These are phyloP conservation scores for Bombyx mandarina DNA, from an alignment of 1,140 invertebrate species.

Conservation along the genomic window DNA sequence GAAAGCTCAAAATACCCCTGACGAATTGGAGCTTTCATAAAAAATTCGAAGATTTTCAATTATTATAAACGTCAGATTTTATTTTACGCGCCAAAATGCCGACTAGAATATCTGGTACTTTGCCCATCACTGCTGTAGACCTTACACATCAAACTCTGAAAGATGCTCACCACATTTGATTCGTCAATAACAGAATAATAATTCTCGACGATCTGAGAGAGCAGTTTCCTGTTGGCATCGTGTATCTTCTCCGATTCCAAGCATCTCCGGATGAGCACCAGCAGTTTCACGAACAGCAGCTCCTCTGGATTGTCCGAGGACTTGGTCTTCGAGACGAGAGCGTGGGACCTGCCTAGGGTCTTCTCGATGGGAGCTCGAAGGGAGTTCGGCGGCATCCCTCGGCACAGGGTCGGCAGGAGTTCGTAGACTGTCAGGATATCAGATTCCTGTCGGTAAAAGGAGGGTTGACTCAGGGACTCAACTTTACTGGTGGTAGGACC, in stretches of 20 bases:
- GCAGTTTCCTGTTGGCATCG: conserved; percentile 68
- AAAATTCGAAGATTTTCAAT: too few species aligned
- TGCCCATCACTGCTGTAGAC: too few species aligned
- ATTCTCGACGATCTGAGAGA: conserved; percentile 64
- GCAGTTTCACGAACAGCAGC: conserved; percentile 33
- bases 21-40: too few species aligned
- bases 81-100: too few species aligned
- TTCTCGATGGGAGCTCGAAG: conserved; percentile 34
- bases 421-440: conserved; percentile 45
- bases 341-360: conserved; percentile 28
- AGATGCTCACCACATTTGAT: conserved; percentile 44
- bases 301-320: conserved; percentile 15
- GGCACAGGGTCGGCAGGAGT: conserved; percentile 42
- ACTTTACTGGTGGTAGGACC: too few species aligned
- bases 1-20: too few species aligned
- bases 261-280: conserved; percentile 34
- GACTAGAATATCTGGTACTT: too few species aligned
- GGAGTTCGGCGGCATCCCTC: conserved; percentile 40
- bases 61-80: too few species aligned
- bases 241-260: conserved; percentile 68
- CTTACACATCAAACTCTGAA: too few species aligned
- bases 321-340: conserved; percentile 4
- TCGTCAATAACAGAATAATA: conserved; percentile 62
- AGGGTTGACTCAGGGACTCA: background rate
- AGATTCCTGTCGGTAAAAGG: conserved; percentile 33